A percentile compares a stretch with the other conserved stretches of the same genome.
phyloP scores from a whole-genome alignment of 1,140 invertebrate species.

The Venturia canescens region DNA sequence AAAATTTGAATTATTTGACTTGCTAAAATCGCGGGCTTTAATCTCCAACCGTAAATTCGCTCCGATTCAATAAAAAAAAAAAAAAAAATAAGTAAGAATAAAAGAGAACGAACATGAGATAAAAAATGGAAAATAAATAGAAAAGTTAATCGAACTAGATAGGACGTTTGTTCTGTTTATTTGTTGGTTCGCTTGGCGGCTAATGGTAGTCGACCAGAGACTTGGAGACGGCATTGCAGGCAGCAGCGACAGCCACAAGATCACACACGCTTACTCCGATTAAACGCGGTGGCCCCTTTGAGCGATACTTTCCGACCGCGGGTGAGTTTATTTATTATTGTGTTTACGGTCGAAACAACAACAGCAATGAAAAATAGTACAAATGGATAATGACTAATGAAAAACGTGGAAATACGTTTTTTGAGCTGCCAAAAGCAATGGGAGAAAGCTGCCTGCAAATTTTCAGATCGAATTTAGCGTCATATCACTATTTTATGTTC shows the following conservation, averaged over 20 bases:
- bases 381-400: slow-evolving; percentile 31
- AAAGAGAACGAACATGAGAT: not conserved
- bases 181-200: slow-evolving; percentile 76
- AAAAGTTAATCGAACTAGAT: slow-evolving; percentile 19
- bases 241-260: slow-evolving; percentile 82
- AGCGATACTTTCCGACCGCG: slow-evolving; percentile 88
- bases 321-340: slow-evolving; percentile 80
- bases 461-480: slow-evolving; percentile 10
- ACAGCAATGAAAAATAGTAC: slow-evolving; percentile 22
- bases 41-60: no score
- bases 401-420: not conserved
- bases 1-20: no score
- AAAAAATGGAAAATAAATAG: not conserved
- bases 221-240: slow-evolving; percentile 83
- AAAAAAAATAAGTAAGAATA: not conserved
- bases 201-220: slow-evolving; percentile 75
- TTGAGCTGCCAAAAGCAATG: slow-evolving; percentile 4
- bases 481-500: not conserved
- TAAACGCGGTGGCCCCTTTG: slow-evolving; percentile 84
- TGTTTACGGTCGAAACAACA: slow-evolving; percentile 65
- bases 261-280: slow-evolving; percentile 85
- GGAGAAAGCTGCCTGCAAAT: slow-evolving; percentile 41
- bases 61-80: no score
- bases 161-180: slow-evolving; percentile 72
- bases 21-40: no score